These are phyloP conservation scores for Tenthredo amoena DNA, from an alignment of 2,888 invertebrate species.

Conservation along the genomic window DNA sequence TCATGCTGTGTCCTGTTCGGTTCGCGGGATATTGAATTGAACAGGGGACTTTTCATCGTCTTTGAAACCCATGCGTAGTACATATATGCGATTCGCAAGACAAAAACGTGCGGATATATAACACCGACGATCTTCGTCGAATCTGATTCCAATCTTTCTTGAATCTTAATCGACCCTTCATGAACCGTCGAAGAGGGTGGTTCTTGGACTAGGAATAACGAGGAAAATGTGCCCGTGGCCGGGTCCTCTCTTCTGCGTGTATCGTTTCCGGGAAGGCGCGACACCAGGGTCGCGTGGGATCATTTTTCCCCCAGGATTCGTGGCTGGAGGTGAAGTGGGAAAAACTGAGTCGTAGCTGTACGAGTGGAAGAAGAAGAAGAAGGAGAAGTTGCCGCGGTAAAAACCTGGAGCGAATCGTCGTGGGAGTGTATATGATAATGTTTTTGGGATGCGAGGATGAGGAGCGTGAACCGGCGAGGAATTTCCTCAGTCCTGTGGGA, in stretches of 20 bases:
- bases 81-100: not conserved
- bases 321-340: not conserved
- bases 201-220: conserved; percentile 26
- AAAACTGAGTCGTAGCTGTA: too few species aligned
- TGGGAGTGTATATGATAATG: conserved; percentile 66
- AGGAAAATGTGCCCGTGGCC: conserved; percentile 39
- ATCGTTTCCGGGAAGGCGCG: conserved; percentile 57
- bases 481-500: conserved; percentile 65
- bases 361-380: conserved; percentile 31
- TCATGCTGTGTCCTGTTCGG: too few species aligned
- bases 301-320: conserved; percentile 56
- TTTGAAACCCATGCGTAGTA: too few species aligned
- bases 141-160: not conserved
- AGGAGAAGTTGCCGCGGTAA: conserved; percentile 53
- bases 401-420: conserved; percentile 57
- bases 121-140: too few species aligned
- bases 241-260: not conserved
- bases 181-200: not conserved
- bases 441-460: conserved; percentile 59
- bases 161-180: not conserved
- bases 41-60: not conserved
- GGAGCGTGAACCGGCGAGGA: conserved; percentile 51
- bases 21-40: not conserved
- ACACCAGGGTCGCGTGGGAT: conserved; percentile 56
- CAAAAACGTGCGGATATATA: too few species aligned